Evolutionary conservation across 1,140 invertebrate species (phyloP), one percentile per base, ranked within the genome.

Genomic region (Lordiphosa clarofinis): DNA sequence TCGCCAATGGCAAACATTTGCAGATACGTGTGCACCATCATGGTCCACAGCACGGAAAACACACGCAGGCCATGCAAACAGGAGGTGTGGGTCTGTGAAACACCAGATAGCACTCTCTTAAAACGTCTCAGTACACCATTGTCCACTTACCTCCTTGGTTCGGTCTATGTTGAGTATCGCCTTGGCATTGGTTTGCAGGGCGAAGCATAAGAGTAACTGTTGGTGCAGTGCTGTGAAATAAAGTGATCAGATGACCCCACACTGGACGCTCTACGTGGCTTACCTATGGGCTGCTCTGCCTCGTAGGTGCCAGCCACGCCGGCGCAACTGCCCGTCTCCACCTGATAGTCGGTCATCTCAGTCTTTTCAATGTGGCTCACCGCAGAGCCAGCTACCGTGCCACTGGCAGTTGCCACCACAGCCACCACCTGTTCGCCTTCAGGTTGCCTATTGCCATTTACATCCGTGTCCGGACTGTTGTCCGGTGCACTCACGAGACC

Each of bases 21-120:
- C 11, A 96, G 90, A 88, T 96, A 96, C 0, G 95, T 95, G 87
- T 98, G 96, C 4, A 97, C 96, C 91, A 97, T 92, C 60, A 98
- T 95, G n/a, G 97, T 96, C 96, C 96, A 98, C 1, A 93, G 91
- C 55, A 97, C 92, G 6, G 95, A 96, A 57, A 97, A 90, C 39
- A 97, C 96, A 43, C 95, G 91, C 37, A 97, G 90, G 1, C 95
- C 95, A 72, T 96, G 95, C n/a, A 96, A 90, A 75, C 94, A 95
- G 42, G 92, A 93, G 1, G 96, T 91, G 19, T 92, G 93, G 31
- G 94, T 92, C 62, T 93, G 48, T 10, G 61, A 61, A 12, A 24
- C 65, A 19, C 43, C 37, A 42, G 35, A 56, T 12, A 35, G 46
- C 40, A 58, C 5, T 7, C 37, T 36, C 12, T 31, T 5, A n/a